Evolutionary conservation across 2,113 vertebrate genomes (phyloP).

Genomic region (Lepus europaeus): DNA sequence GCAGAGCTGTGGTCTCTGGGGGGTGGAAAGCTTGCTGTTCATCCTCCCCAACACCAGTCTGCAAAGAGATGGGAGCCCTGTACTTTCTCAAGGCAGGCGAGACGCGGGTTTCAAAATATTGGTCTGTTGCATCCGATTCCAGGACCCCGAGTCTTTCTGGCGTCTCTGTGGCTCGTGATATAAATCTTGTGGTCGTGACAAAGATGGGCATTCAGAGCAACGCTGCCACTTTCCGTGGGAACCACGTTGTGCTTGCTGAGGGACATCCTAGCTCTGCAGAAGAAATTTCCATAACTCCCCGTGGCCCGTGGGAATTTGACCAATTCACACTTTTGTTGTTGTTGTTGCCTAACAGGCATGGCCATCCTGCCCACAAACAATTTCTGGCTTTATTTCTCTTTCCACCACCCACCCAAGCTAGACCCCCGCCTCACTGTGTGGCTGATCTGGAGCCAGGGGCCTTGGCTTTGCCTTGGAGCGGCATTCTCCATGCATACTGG

Average conservation of each 20-base stretch:
- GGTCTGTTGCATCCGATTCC: neutral
- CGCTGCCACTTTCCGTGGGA: neutral
- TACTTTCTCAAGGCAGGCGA: conserved; percentile 2
- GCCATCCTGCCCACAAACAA: neutral
- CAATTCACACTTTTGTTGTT: no score
- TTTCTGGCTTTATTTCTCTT: neutral
- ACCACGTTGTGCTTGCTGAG: neutral
- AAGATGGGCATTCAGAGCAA: neutral
- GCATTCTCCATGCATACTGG: neutral
- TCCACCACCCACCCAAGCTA: neutral
- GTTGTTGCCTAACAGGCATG: neutral
- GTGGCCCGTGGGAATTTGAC: neutral
- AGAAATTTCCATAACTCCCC: neutral
- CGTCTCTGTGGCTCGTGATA: neutral
- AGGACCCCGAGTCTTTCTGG: neutral
- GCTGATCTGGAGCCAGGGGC: neutral
- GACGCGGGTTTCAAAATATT: neutral
- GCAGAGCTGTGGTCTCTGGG: conserved; percentile 62
- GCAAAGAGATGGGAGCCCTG: neutral
- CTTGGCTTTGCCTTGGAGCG: neutral
- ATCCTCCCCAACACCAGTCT: neutral
- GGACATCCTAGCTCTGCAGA: neutral
- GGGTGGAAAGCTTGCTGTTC: conserved; percentile 50
- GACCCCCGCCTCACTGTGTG: neutral
- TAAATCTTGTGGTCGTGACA: neutral